Evolutionary conservation across 1,140 invertebrate genomes (phyloP).

Genomic region (Papilio machaon): DNA sequence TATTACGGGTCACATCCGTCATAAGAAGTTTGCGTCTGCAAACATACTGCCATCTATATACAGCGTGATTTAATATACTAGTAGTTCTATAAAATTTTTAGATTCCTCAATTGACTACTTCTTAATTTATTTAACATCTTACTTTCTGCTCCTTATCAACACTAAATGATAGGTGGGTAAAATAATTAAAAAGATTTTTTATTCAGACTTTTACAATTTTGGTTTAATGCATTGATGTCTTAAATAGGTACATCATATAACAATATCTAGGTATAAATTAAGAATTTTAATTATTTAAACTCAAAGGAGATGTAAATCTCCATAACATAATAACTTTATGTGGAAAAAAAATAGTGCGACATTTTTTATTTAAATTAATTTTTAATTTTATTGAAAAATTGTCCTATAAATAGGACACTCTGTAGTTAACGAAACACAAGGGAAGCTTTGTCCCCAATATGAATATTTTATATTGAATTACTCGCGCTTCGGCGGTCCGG

Average conservation of each 20-base stretch:
- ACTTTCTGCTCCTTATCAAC: neutral
- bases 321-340: no score
- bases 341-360: no score
- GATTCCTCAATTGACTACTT: neutral
- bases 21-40: slow-evolving; percentile 63
- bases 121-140: neutral
- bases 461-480: slow-evolving; percentile 82
- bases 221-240: neutral
- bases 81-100: neutral
- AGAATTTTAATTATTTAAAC: neutral
- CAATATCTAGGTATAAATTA: neutral
- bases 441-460: slow-evolving; percentile 72
- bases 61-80: slow-evolving; percentile 49
- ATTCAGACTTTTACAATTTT: neutral
- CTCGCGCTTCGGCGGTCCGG: slow-evolving; percentile 71
- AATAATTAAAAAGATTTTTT: no score
- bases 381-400: slow-evolving; percentile 27
- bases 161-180: neutral
- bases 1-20: slow-evolving; percentile 74
- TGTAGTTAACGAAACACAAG: slow-evolving; percentile 56
- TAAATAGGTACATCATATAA: neutral
- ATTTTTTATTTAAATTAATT: neutral
- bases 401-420: slow-evolving; percentile 44
- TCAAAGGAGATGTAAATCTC: neutral
- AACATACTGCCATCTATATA: slow-evolving; percentile 58